Evolutionary conservation across 2,113 vertebrate genomes (phyloP).

Genomic region (Thunnus maccoyii): DNA sequence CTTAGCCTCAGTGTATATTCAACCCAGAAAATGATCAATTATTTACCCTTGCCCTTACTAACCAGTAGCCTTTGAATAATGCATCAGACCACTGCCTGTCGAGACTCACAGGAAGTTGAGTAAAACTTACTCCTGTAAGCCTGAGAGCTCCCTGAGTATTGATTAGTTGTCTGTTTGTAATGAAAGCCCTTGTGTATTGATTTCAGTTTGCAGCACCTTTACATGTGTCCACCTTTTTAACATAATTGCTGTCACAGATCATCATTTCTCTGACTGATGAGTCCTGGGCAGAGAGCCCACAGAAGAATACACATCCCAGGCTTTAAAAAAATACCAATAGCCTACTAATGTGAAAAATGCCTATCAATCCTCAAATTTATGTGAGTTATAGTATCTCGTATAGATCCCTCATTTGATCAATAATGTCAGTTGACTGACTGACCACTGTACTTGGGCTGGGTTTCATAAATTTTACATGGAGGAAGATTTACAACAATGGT

Average conservation of each 20-base stretch:
- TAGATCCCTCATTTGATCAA: constrained; percentile 70
- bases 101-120: constrained; percentile 79
- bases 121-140: constrained; percentile 80
- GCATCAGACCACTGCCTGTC: constrained; percentile 71
- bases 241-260: constrained; percentile 84
- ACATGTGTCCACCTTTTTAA: constrained; percentile 85
- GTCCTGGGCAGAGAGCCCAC: constrained; percentile 71
- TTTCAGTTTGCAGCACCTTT: constrained; percentile 84
- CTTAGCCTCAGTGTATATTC: constrained; percentile 57
- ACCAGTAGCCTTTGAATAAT: constrained; percentile 79
- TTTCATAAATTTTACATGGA: constrained; percentile 59
- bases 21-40: constrained; percentile 72
- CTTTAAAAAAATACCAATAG: constrained; percentile 58
- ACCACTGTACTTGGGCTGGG: constrained; percentile 34
- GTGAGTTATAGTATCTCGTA: constrained; percentile 55
- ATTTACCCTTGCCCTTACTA: constrained; percentile 73
- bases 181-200: constrained; percentile 83
- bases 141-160: constrained; percentile 73
- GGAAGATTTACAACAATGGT: constrained; percentile 50
- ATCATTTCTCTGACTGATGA: constrained; percentile 80
- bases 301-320: constrained; percentile 64
- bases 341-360: constrained; percentile 69
- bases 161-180: constrained; percentile 83
- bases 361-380: constrained; percentile 63
- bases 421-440: constrained; percentile 67